phyloP scores from a whole-genome alignment of 2,888 invertebrate species.

The Timema cristinae region DNA sequence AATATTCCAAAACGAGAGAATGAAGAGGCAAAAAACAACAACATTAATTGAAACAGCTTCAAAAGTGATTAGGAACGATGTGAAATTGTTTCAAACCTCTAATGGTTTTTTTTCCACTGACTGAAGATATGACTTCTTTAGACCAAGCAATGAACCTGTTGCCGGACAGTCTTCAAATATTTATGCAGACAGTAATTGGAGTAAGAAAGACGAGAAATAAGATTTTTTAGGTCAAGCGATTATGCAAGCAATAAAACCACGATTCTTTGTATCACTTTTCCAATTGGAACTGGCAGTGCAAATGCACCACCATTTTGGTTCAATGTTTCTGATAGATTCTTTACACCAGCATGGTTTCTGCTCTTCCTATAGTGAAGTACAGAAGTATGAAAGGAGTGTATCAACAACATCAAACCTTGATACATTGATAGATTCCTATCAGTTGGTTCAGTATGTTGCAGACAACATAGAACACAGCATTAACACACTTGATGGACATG shows the following conservation, averaged over 20 bases:
- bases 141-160: not conserved
- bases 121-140: conserved; percentile 6
- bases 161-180: not conserved
- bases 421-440: no score
- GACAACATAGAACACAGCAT: no score
- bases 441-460: no score
- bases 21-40: no score
- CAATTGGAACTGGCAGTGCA: conserved; percentile 9
- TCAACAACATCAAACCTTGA: no score
- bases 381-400: no score
- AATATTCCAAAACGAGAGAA: no score
- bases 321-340: no score
- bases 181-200: not conserved
- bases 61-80: no score
- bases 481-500: conserved; percentile 9
- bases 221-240: not conserved
- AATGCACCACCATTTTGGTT: conserved; percentile 5
- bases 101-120: not conserved
- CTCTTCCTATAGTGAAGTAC: no score
- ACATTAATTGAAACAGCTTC: no score
- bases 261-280: not conserved
- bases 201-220: not conserved
- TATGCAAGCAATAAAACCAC: conserved; percentile 3
- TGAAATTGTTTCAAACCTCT: not conserved
- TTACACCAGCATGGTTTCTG: no score